Percentiles rank a stretch among this genome's conserved stretches.
Evolutionary conservation across 2,888 invertebrate genomes (phyloP).

Genomic region (Cecidostiba fungosa): DNA sequence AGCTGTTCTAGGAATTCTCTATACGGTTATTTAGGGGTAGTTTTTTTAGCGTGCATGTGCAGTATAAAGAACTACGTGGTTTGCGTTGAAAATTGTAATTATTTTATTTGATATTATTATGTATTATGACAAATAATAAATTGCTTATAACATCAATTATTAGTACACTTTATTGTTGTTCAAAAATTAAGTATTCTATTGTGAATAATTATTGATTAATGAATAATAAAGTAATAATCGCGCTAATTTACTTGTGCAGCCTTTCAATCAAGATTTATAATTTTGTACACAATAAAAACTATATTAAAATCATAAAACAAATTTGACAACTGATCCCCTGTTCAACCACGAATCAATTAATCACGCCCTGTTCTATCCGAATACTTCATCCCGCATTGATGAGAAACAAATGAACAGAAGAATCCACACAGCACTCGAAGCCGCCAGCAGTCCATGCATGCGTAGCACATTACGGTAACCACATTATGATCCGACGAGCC

Average conservation of each 20-base stretch:
- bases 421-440: background rate
- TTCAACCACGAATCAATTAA: background rate
- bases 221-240: too few species aligned
- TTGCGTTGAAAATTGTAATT: background rate
- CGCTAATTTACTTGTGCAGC: too few species aligned
- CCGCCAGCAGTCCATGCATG: background rate
- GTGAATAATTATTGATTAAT: too few species aligned
- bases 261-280: too few species aligned
- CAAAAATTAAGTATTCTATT: too few species aligned
- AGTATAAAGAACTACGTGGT: background rate
- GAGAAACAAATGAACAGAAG: background rate
- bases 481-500: slow-evolving; percentile 28
- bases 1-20: slow-evolving; percentile 10
- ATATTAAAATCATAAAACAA: too few species aligned
- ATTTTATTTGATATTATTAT: background rate
- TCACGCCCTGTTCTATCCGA: background rate
- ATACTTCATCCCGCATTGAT: slow-evolving; percentile 10
- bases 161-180: too few species aligned
- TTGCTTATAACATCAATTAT: too few species aligned
- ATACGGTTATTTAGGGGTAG: background rate
- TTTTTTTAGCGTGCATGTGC: background rate
- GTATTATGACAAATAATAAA: background rate
- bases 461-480: background rate
- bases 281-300: too few species aligned
- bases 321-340: background rate